Percentiles rank a stretch among this genome's conserved stretches.
Conservation (phyloP, 2,888 invertebrate genomes). For the Psylliodes chrysocephalus region DNA sequence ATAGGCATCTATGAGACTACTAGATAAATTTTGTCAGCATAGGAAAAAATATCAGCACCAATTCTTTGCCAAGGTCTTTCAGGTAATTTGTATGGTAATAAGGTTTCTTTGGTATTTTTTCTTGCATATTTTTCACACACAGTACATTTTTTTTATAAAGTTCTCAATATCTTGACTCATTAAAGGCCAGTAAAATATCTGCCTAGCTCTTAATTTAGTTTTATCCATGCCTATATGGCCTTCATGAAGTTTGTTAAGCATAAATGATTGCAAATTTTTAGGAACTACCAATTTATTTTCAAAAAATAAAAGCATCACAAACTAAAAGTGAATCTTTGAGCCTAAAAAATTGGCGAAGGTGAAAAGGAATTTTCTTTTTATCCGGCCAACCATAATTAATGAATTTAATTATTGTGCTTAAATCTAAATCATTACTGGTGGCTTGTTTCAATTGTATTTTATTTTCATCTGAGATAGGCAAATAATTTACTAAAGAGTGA, state of each 20-base stretch:
- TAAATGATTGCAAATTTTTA: background rate
- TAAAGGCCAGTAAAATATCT: slow-evolving; percentile 24
- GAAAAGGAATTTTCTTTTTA: background rate
- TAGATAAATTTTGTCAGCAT: no score
- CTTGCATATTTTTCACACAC: background rate
- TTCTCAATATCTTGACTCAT: slow-evolving; percentile 20
- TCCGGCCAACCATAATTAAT: background rate
- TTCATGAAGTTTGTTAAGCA: background rate
- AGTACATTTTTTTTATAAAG: background rate
- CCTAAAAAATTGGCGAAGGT: background rate
- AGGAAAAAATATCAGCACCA: no score
- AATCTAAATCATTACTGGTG: slow-evolving; percentile 11
- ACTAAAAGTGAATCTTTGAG: background rate
- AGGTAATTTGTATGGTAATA: no score
- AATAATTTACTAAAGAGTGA: slow-evolving; percentile 37
- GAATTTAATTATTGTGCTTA: background rate
- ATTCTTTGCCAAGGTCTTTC: no score
- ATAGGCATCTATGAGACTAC: no score
- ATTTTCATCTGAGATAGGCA: slow-evolving; percentile 42
- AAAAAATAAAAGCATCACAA: slow-evolving; percentile 14
- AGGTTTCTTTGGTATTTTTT: no score
- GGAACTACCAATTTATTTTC: background rate
- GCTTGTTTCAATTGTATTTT: slow-evolving; percentile 37
- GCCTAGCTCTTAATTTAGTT: slow-evolving; percentile 19
- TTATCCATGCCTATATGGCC: slow-evolving; percentile 27